These are phyloP conservation scores for Pontoporia blainvillei DNA, from an alignment of 2,113 vertebrate genomes.

Conservation along the genomic window DNA sequence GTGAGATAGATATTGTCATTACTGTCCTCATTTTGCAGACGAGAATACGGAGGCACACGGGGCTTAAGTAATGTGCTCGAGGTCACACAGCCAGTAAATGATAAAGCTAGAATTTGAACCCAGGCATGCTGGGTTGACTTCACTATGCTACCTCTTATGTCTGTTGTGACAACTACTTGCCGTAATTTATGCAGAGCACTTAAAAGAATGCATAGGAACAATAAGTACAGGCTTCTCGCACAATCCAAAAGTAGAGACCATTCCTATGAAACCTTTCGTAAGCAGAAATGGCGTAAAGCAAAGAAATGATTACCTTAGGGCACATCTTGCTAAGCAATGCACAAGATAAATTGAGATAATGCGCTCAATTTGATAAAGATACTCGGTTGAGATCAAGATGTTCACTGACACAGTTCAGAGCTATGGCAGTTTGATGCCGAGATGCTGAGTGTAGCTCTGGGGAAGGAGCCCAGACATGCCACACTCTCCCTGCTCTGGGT, in stretches of 20 bases:
- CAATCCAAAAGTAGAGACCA: too few relatives aligned
- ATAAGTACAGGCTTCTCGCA: not conserved
- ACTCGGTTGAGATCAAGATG: not conserved
- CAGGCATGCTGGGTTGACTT: not conserved
- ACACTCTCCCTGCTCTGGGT: not conserved
- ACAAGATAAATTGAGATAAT: not conserved
- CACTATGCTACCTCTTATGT: not conserved
- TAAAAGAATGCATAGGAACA: not conserved
- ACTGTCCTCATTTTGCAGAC: not conserved
- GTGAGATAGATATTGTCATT: not conserved
- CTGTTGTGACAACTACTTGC: not conserved
- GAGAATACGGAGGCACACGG: not conserved
- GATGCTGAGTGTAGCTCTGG: not conserved
- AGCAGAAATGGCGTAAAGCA: not conserved
- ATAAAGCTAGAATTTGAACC: not conserved
- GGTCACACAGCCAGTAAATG: not conserved
- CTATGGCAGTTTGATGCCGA: too few relatives aligned
- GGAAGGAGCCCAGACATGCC: not conserved
- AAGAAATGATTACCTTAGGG: not conserved
- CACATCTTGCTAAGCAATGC: not conserved
- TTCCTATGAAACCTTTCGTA: not conserved
- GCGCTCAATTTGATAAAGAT: not conserved
- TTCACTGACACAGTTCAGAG: not conserved
- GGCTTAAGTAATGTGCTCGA: not conserved
- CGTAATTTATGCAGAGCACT: not conserved